A percentile compares a stretch with the other conserved stretches of the same genome.
Conservation (phyloP, 2,797 vertebrate genomes). For the Lacerta viridis region DNA sequence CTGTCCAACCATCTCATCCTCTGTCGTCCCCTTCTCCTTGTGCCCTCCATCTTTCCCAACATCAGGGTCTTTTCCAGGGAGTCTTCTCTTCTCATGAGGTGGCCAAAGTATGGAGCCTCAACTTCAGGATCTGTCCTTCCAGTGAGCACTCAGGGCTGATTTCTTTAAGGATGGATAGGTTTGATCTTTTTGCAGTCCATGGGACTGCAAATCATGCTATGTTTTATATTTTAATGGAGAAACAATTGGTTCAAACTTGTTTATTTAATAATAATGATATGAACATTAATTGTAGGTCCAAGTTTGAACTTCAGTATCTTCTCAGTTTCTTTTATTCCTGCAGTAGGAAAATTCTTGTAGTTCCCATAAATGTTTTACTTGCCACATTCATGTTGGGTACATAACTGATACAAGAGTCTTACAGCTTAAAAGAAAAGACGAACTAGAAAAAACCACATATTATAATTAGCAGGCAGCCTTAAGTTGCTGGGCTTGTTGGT, state of each 20-base stretch:
- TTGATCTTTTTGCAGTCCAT: no score
- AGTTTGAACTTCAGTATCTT: not conserved
- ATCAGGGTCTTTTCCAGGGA: no score
- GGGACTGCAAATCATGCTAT: no score
- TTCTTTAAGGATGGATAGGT: no score
- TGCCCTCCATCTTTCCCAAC: no score
- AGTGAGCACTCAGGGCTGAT: no score
- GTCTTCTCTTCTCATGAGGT: no score
- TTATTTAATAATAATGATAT: not conserved
- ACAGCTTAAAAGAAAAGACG: not conserved
- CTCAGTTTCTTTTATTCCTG: not conserved
- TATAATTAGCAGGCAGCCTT: not conserved
- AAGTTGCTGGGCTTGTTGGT: not conserved
- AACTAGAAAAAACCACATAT: not conserved
- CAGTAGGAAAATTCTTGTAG: not conserved
- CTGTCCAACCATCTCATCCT: no score
- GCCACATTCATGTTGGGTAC: no score
- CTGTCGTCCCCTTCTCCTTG: no score
- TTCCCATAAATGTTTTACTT: not conserved
- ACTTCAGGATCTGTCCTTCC: no score
- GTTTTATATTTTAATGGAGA: not conserved
- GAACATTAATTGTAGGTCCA: not conserved
- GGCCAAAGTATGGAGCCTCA: no score
- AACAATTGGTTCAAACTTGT: not conserved
- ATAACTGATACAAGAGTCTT: not conserved